A percentile compares a stretch with the other conserved stretches of the same genome.
phyloP scores from a whole-genome alignment of 2,797 vertebrate species.

The Sarcoramphus papa region DNA sequence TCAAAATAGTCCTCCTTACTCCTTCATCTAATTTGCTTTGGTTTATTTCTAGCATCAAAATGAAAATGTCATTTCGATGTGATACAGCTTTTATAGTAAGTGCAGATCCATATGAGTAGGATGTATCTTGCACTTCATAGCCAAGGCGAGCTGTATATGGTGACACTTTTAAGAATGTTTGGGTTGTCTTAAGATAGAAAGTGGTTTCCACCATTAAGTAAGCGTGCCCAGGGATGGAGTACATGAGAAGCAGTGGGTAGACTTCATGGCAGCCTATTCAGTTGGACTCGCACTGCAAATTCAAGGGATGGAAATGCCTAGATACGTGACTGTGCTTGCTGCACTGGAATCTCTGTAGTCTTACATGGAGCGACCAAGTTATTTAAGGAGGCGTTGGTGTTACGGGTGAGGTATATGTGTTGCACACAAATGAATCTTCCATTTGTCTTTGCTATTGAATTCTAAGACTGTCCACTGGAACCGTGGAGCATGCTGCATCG shows the following conservation, averaged over 20 bases:
- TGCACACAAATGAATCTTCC: not conserved
- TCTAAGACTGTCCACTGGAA: not conserved
- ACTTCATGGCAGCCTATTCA: not conserved
- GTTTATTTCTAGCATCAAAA: slow-evolving; percentile 62
- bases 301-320: not conserved
- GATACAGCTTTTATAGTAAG: slow-evolving; percentile 36
- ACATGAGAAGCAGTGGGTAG: not conserved
- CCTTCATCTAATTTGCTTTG: slow-evolving; percentile 40
- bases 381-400: not conserved
- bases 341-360: not conserved
- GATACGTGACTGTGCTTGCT: not conserved
- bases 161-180: slow-evolving; percentile 25
- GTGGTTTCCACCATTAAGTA: slow-evolving; percentile 6
- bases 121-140: not conserved
- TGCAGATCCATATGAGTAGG: slow-evolving; percentile 34
- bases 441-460: not conserved
- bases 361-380: not conserved
- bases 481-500: accelerated
- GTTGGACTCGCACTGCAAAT: not conserved
- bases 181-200: slow-evolving; percentile 31
- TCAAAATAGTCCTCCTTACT: slow-evolving; percentile 50
- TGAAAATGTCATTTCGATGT: slow-evolving; percentile 22
- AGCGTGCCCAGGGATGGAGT: not conserved
- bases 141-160: slow-evolving; percentile 21
- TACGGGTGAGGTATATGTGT: not conserved